These are phyloP conservation scores for Eupithecia inturbata DNA, from an alignment of 2,888 invertebrate species.

Conservation along the genomic window DNA sequence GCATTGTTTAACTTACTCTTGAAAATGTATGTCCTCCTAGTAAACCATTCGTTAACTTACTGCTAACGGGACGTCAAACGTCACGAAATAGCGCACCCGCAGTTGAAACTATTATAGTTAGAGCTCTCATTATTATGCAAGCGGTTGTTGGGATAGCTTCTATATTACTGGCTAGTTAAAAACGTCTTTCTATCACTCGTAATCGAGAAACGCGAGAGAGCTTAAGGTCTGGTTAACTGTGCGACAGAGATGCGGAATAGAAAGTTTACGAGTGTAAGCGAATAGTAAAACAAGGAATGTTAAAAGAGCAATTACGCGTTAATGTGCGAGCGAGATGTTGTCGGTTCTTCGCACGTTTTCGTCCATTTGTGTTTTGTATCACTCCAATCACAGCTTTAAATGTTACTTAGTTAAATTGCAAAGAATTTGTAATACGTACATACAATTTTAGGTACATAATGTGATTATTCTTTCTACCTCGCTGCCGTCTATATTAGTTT, in stretches of 20 bases:
- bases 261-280: neutral
- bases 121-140: constrained; percentile 27
- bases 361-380: neutral
- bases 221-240: constrained; percentile 12
- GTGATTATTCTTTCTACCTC: neutral
- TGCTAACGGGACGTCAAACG: constrained; percentile 51
- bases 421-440: neutral
- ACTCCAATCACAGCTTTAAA: neutral
- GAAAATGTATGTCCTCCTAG: constrained; percentile 53
- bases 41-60: constrained; percentile 63
- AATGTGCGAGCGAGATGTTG: neutral
- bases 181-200: constrained; percentile 31
- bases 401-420: neutral
- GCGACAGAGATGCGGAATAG: constrained; percentile 18
- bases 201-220: constrained; percentile 35
- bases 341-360: neutral
- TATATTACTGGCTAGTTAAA: constrained; percentile 35
- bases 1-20: constrained; percentile 18
- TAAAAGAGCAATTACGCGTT: neutral
- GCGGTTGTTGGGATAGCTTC: constrained; percentile 17
- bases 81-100: constrained; percentile 27
- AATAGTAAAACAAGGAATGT: neutral
- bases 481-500: neutral
- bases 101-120: constrained; percentile 34
- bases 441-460: neutral